Evolutionary conservation across 2,113 vertebrate species (phyloP).

Genomic region (Salvelinus namaycush): DNA sequence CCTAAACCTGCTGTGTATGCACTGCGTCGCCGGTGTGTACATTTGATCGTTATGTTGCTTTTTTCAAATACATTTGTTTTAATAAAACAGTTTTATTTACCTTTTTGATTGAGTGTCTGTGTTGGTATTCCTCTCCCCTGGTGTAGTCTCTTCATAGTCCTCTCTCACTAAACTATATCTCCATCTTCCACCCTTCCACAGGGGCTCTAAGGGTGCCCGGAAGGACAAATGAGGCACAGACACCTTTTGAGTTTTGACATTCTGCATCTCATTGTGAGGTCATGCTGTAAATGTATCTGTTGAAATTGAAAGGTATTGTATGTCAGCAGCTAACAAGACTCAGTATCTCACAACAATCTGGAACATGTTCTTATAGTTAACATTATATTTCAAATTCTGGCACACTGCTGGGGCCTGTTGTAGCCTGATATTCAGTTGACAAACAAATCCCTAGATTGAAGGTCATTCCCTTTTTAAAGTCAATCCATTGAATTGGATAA

Average conservation of each 20-base stretch:
- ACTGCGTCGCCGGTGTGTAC: not conserved
- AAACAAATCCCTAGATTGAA: too few relatives aligned
- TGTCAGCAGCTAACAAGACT: not conserved
- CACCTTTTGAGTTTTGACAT: slow-evolving; percentile 4
- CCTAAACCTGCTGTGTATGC: not conserved
- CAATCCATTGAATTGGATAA: too few relatives aligned
- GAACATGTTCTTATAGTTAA: too few relatives aligned
- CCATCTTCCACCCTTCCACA: slow-evolving; percentile 2
- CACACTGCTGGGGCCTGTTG: too few relatives aligned
- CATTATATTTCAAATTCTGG: too few relatives aligned
- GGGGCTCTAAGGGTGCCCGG: slow-evolving; percentile 14
- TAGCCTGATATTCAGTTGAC: too few relatives aligned
- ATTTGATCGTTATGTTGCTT: not conserved
- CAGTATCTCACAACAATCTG: too few relatives aligned
- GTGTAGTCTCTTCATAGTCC: not conserved
- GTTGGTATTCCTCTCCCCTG: not conserved
- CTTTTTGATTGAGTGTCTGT: not conserved
- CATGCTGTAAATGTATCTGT: not conserved
- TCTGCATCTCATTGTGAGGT: not conserved
- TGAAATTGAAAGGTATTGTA: not conserved
- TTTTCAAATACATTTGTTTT: slow-evolving; percentile 24
- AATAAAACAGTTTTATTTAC: slow-evolving; percentile 25
- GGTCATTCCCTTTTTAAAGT: too few relatives aligned
- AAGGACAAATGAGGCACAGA: slow-evolving; percentile 22
- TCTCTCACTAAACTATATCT: not conserved